phyloP scores from a whole-genome alignment of 2,888 invertebrate genomes.

The Gonocerus acuteangulatus region DNA sequence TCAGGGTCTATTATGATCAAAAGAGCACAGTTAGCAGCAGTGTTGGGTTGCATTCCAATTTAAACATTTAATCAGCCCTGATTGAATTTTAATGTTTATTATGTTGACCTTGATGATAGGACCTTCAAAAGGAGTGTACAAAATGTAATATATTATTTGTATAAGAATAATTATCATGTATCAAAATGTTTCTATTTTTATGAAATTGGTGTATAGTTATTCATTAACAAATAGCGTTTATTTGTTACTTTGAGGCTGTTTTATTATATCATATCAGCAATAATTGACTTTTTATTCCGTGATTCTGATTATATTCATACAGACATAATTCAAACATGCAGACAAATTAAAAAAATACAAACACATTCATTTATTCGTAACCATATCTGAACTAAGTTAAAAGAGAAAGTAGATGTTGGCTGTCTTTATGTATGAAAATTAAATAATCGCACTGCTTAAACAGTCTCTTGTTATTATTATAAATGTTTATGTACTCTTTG shows the following conservation, averaged over 20 bases:
- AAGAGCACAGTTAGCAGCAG: no score
- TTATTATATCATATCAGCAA: conserved; percentile 6
- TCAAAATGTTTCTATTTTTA: conserved; percentile 27
- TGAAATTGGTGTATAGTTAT: conserved; percentile 24
- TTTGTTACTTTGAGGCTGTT: conserved; percentile 25
- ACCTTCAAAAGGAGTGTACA: conserved; percentile 21
- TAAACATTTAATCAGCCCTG: no score
- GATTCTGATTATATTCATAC: not conserved
- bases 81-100: not conserved
- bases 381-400: no score
- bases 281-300: conserved; percentile 11
- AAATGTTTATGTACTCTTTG: conserved; percentile 12
- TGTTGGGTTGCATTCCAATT: no score
- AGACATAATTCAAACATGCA: no score
- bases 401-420: no score
- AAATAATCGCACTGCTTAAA: conserved; percentile 7
- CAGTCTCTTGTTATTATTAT: conserved; percentile 12
- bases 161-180: conserved; percentile 13
- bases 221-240: conserved; percentile 16
- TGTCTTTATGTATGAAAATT: no score
- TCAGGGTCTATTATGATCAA: no score
- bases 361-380: no score
- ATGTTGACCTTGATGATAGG: conserved; percentile 5
- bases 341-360: no score
- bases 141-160: conserved; percentile 26